phyloP scores from a whole-genome alignment of 2,113 vertebrate species.

The Pelmatolapia mariae region DNA sequence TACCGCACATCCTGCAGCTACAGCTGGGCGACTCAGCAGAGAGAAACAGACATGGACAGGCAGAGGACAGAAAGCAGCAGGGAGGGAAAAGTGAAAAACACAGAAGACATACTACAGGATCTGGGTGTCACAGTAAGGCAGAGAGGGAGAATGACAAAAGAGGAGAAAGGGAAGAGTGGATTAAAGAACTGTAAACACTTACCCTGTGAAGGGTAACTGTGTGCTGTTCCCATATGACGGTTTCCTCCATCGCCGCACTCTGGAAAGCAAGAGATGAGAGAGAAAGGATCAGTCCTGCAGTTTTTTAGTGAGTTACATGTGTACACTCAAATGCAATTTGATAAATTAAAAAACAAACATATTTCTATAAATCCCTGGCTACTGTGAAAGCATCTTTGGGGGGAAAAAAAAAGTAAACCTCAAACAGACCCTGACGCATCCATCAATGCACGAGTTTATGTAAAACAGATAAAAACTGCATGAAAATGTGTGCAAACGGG shows the following conservation, averaged over 20 bases:
- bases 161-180: neutral
- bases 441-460: neutral
- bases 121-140: slow-evolving; percentile 1
- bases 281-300: neutral
- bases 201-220: slow-evolving; percentile 99
- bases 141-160: neutral
- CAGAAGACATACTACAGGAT: neutral
- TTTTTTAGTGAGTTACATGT: neutral
- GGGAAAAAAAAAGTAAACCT: fast-evolving
- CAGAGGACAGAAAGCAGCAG: slow-evolving; percentile 12
- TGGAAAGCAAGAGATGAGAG: slow-evolving; percentile 56
- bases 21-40: slow-evolving; percentile 44
- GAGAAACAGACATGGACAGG: neutral
- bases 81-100: slow-evolving; percentile 7
- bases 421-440: neutral
- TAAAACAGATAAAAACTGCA: neutral
- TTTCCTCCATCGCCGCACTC: slow-evolving; percentile 98
- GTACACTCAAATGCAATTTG: neutral
- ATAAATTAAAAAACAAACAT: neutral
- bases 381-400: neutral
- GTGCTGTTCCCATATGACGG: slow-evolving; percentile 99
- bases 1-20: slow-evolving; percentile 80
- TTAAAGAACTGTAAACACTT: slow-evolving; percentile 60
- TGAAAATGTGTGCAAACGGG: neutral
- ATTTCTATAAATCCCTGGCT: neutral